Percentiles rank a stretch among this genome's conserved stretches.
Evolutionary conservation across 1,140 invertebrate species (phyloP).

Genomic region (Psix sp.): DNA sequence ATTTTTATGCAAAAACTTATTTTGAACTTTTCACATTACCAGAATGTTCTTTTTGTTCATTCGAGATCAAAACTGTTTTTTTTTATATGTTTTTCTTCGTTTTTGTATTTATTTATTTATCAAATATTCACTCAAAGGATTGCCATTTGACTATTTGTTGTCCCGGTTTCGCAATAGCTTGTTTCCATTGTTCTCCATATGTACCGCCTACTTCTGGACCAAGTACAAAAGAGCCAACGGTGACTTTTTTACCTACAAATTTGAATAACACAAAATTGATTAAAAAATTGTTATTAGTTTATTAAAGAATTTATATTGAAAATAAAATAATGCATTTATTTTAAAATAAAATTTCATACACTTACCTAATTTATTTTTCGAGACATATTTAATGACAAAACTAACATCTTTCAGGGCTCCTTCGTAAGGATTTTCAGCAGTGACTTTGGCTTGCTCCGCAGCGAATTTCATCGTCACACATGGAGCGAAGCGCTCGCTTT

Average conservation of each 20-base stretch:
- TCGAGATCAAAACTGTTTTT: background rate
- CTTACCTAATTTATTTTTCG: slow-evolving; percentile 75
- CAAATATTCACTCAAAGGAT: slow-evolving; percentile 68
- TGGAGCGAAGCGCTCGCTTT: slow-evolving; percentile 83
- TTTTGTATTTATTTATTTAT: background rate
- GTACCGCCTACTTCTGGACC: slow-evolving; percentile 73
- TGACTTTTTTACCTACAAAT: slow-evolving; percentile 77
- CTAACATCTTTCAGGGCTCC: slow-evolving; percentile 73
- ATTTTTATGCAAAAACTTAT: no score
- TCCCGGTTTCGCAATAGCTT: slow-evolving; percentile 73
- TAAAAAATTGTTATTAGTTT: no score
- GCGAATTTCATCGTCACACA: slow-evolving; percentile 79
- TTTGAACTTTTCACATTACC: no score
- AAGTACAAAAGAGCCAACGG: slow-evolving; percentile 77
- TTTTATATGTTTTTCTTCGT: slow-evolving; percentile 2
- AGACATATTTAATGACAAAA: slow-evolving; percentile 74
- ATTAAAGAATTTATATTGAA: no score
- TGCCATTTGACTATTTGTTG: slow-evolving; percentile 74
- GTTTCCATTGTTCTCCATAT: slow-evolving; percentile 75
- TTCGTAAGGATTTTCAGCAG: slow-evolving; percentile 73
- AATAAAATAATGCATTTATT: no score
- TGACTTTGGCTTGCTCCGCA: slow-evolving; percentile 68
- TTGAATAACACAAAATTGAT: no score
- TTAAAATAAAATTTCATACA: background rate
- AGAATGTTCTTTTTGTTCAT: background rate